A percentile compares a stretch with the other conserved stretches of the same genome.
These are phyloP conservation scores for Spondyliosoma cantharus DNA, from an alignment of 2,797 vertebrate species.

Conservation along the genomic window DNA sequence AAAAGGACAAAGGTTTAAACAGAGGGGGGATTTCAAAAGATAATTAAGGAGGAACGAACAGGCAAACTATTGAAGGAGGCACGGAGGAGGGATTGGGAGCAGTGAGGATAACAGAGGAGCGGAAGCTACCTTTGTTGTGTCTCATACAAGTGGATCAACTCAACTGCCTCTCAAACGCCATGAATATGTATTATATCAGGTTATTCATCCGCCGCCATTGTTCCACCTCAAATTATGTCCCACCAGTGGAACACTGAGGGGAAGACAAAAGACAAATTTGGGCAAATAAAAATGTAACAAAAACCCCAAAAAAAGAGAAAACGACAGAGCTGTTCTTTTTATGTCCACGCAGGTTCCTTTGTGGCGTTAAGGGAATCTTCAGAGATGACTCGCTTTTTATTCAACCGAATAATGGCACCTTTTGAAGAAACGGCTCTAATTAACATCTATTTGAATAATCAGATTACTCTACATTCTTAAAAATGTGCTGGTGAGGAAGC, in stretches of 20 bases:
- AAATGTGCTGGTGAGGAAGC: slow-evolving; percentile 42
- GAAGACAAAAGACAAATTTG: slow-evolving; percentile 60
- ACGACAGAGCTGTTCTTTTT: slow-evolving; percentile 58
- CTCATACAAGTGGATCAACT: slow-evolving; percentile 75
- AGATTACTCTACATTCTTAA: slow-evolving; percentile 58
- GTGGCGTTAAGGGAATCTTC: slow-evolving; percentile 59
- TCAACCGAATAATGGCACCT: slow-evolving; percentile 51
- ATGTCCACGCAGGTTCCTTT: slow-evolving; percentile 60
- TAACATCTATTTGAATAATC: slow-evolving; percentile 83
- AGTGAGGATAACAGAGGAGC: slow-evolving; percentile 70
- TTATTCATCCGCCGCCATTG: slow-evolving; percentile 74
- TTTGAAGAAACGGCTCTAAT: slow-evolving; percentile 70
- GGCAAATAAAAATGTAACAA: slow-evolving; percentile 62
- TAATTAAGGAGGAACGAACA: slow-evolving; percentile 82
- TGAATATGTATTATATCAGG: slow-evolving; percentile 81
- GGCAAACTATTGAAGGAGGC: slow-evolving; percentile 70
- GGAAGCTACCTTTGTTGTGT: slow-evolving; percentile 79
- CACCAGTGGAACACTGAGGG: slow-evolving; percentile 56
- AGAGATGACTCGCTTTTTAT: slow-evolving; percentile 58
- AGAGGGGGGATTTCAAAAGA: slow-evolving; percentile 74
- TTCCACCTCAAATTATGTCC: slow-evolving; percentile 70
- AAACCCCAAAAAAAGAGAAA: slow-evolving; percentile 30
- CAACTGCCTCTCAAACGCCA: slow-evolving; percentile 64
- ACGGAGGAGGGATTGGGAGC: slow-evolving; percentile 75
- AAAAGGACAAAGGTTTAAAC: slow-evolving; percentile 76